Percentiles rank a stretch among this genome's conserved stretches.
Conservation (phyloP, 2,888 invertebrate species). For the Mesodorylaimus sp. region DNA sequence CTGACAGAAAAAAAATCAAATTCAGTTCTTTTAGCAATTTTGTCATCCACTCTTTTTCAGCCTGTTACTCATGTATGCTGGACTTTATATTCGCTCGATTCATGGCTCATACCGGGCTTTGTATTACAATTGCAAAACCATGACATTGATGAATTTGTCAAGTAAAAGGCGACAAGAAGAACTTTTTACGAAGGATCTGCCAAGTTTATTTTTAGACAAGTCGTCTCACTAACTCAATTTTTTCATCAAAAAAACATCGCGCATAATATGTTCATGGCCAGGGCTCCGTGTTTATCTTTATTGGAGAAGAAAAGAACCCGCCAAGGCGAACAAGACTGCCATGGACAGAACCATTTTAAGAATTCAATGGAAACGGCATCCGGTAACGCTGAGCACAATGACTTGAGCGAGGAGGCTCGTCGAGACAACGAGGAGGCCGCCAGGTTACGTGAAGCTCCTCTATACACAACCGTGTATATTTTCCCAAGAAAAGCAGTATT, state of each 20-base stretch:
- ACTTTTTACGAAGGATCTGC: not conserved
- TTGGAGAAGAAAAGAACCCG: not conserved
- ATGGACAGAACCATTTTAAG: too few relatives aligned
- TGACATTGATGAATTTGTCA: constrained; percentile 20
- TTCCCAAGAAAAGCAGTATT: constrained; percentile 19
- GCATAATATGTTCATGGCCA: constrained; percentile 25
- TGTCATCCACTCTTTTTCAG: not conserved
- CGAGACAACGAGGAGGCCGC: too few relatives aligned
- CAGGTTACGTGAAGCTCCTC: too few relatives aligned
- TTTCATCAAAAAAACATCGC: too few relatives aligned
- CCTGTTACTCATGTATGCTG: not conserved
- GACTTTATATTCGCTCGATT: constrained; percentile 13
- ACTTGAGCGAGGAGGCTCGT: too few relatives aligned
- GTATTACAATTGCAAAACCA: constrained; percentile 21
- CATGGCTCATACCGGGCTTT: constrained; percentile 24
- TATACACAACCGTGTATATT: constrained; percentile 21
- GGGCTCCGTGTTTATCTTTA: constrained; percentile 12
- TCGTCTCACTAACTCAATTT: too few relatives aligned
- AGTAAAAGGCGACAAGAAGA: not conserved
- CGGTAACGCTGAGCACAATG: too few relatives aligned
- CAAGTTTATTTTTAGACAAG: too few relatives aligned
- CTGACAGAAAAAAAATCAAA: too few relatives aligned
- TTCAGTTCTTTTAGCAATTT: too few relatives aligned
- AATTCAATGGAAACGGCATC: too few relatives aligned
- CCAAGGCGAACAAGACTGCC: not conserved